Conservation (phyloP, 2,113 vertebrate genomes). For the Ancistrus triradiatus region DNA sequence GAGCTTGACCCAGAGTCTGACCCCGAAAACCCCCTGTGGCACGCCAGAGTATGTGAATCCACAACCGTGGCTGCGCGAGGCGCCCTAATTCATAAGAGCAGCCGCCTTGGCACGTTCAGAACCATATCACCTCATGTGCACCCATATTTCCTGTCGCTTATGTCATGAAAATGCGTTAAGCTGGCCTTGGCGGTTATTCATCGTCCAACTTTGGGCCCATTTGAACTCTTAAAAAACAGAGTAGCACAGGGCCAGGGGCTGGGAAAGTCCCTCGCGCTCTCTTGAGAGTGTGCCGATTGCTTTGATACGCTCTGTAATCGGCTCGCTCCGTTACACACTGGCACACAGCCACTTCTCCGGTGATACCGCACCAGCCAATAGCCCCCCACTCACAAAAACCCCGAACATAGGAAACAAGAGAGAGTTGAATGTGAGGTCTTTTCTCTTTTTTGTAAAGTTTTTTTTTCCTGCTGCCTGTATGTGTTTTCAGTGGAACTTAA, state of each 20-base stretch:
- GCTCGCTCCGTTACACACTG: conserved; percentile 31
- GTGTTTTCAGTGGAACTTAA: conserved; percentile 35
- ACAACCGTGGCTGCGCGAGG: conserved; percentile 16
- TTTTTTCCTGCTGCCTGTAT: conserved; percentile 22
- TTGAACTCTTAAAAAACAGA: conserved; percentile 15
- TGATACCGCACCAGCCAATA: conserved; percentile 13
- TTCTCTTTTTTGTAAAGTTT: conserved; percentile 14
- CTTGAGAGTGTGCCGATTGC: conserved; percentile 27
- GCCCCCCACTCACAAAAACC: not conserved
- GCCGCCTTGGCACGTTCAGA: conserved; percentile 5
- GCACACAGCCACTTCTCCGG: conserved; percentile 35
- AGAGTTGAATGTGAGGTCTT: conserved; percentile 31
- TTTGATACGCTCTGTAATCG: conserved; percentile 41
- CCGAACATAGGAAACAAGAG: conserved; percentile 32
- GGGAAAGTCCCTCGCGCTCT: conserved; percentile 36
- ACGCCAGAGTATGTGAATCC: not conserved
- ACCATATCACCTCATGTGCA: conserved; percentile 5
- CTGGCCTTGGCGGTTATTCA: conserved; percentile 14
- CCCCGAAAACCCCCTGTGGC: conserved; percentile 8
- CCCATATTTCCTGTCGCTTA: conserved; percentile 24
- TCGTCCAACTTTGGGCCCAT: not conserved
- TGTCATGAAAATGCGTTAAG: conserved; percentile 17
- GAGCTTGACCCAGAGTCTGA: conserved; percentile 31
- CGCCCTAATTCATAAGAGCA: not conserved
- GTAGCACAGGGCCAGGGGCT: not conserved